phyloP scores from a whole-genome alignment of 2,113 vertebrate genomes.

The Atherinomorus stipes region DNA sequence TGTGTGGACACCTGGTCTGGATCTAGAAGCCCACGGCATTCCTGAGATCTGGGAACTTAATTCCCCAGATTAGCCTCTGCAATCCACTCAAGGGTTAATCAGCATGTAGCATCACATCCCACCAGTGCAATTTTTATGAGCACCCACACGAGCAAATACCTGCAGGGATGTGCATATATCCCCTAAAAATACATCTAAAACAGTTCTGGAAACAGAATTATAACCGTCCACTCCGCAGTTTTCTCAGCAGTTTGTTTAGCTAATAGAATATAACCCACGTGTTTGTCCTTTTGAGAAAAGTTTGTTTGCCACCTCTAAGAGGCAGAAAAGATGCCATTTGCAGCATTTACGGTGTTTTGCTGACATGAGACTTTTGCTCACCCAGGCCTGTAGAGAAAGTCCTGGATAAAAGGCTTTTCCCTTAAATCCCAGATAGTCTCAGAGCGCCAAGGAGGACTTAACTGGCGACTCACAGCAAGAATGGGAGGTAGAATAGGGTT shows the following conservation, averaged over 20 bases:
- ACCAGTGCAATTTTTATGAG: constrained; percentile 8
- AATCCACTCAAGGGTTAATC: constrained; percentile 69
- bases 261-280: not conserved
- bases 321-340: constrained; percentile 64
- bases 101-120: constrained; percentile 45
- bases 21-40: constrained; percentile 55
- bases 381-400: constrained; percentile 73
- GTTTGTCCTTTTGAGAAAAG: constrained; percentile 32
- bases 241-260: constrained; percentile 10
- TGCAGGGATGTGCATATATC: not conserved
- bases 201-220: not conserved
- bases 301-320: constrained; percentile 39
- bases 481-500: constrained; percentile 56
- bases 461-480: constrained; percentile 61
- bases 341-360: constrained; percentile 70
- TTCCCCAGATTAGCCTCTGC: constrained; percentile 63
- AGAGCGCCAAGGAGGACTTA: constrained; percentile 72
- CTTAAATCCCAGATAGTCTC: constrained; percentile 78
- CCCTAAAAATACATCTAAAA: not conserved
- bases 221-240: not conserved
- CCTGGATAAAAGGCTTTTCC: constrained; percentile 80
- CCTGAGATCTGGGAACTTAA: constrained; percentile 60
- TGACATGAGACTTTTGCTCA: constrained; percentile 74
- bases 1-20: constrained; percentile 74
- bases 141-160: constrained; percentile 18